A percentile compares a stretch with the other conserved stretches of the same genome.
Evolutionary conservation across 2,113 vertebrate species (phyloP).

Genomic region (Protobothrops flavoviridis): DNA sequence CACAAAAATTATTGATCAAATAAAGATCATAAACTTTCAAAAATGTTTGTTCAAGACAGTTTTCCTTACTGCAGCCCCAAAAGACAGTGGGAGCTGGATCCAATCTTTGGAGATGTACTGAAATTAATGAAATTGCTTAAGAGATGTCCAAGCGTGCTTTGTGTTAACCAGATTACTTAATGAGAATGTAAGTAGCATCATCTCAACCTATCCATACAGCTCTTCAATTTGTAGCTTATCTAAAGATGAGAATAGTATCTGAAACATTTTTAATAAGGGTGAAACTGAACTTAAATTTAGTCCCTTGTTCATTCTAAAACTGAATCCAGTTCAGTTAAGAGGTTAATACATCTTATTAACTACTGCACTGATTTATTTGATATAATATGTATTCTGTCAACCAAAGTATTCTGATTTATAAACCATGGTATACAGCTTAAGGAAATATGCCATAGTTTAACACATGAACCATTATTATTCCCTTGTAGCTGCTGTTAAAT

Average conservation of each 20-base stretch:
- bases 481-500: neutral
- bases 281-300: neutral
- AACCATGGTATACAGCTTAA: neutral
- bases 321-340: neutral
- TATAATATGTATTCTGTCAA: neutral
- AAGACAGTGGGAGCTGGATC: neutral
- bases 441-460: neutral
- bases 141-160: neutral
- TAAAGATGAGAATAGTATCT: neutral
- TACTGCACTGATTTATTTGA: neutral
- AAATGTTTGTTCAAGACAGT: neutral
- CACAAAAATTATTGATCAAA: constrained; percentile 56
- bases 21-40: neutral
- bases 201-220: neutral
- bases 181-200: neutral
- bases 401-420: neutral
- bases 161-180: neutral
- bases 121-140: neutral
- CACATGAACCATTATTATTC: neutral
- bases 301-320: neutral
- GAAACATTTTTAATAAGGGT: neutral
- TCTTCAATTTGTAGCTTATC: neutral
- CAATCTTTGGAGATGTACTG: neutral
- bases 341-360: neutral
- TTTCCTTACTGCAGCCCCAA: neutral